Conservation (phyloP, 2,113 vertebrate species). For the Oryzias curvinotus region DNA sequence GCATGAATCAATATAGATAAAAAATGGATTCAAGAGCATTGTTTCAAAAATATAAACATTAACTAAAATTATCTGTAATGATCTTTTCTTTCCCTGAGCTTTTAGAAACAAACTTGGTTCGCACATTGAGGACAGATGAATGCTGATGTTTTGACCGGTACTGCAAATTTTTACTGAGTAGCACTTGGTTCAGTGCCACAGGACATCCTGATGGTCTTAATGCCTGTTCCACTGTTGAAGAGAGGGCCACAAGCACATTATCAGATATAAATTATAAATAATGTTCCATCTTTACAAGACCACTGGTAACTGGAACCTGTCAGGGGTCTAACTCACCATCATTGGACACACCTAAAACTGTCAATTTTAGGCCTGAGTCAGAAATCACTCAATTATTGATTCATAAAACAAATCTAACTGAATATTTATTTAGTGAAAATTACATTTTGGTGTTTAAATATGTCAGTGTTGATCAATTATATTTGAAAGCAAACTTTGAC, state of each 20-base stretch:
- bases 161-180: conserved; percentile 2
- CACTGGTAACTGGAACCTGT: conserved; percentile 14
- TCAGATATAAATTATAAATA: conserved; percentile 59
- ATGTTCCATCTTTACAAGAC: conserved; percentile 17
- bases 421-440: no score
- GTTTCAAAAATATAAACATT: no score
- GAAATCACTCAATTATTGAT: background rate
- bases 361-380: background rate
- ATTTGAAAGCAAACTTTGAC: no score
- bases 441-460: no score
- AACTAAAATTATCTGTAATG: background rate
- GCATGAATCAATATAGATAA: background rate
- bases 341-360: conserved; percentile 8
- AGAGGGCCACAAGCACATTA: conserved; percentile 55
- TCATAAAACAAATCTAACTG: no score
- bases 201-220: conserved; percentile 23
- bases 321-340: conserved; percentile 12
- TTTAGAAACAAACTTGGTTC: conserved; percentile 2
- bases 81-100: background rate
- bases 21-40: no score
- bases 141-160: conserved; percentile 8
- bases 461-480: no score
- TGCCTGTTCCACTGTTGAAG: conserved; percentile 24
- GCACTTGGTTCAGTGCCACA: conserved; percentile 17
- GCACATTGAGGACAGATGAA: no score